Base-by-base conservation (phyloP, 2,888 invertebrate species). In the Oxytorus armatus region DNA sequence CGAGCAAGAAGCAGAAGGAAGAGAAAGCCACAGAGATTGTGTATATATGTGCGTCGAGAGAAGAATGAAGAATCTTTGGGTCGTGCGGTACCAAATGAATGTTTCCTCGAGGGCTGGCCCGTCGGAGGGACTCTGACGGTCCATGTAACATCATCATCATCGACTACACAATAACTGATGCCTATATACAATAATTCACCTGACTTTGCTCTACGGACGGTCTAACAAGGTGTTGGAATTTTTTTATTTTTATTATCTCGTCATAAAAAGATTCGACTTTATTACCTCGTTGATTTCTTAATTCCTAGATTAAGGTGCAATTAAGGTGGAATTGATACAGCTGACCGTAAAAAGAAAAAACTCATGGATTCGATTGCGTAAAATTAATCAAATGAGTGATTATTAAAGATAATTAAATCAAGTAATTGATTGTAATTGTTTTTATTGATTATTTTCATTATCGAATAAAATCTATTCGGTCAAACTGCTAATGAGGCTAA, bases 221-320 rank as follows among this genome's bases (percentile, higher is more conserved):
- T 89, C 88, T 89, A 90, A 90, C 90, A 89, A 90, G 89, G 88
- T 89, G 90, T 90, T 86, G 87, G 88, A 85, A 83, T 89, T 89
- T 89, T 2, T 89, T 88, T 89, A 89, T 89, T 89, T 88, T 44
- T 11, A 2, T 14, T 44, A n/a, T 18, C 33, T 3, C 5, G 3
- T 49, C 47, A 7, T 18, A 11, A 11, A 1, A 33, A 65, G 5
- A 65, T 1, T 8, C 25, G n/a, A 42, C 42, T 25, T 25, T 18
- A 72, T 61, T 29, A 51, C 36, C 23, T 76, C 49, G 68, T 66
- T 75, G 66, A 25, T 47, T 36, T 5, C 23, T 36, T 23, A 49
- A 49, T 68, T 25, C 36, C 49, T 57, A 39, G n/a, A 7, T 18
- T 33, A n/a, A n/a, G 14, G 39, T 42, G 23, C 21, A 42, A 44